Base-by-base conservation (phyloP, 2,113 vertebrate genomes). In the Callopanchax toddi region DNA sequence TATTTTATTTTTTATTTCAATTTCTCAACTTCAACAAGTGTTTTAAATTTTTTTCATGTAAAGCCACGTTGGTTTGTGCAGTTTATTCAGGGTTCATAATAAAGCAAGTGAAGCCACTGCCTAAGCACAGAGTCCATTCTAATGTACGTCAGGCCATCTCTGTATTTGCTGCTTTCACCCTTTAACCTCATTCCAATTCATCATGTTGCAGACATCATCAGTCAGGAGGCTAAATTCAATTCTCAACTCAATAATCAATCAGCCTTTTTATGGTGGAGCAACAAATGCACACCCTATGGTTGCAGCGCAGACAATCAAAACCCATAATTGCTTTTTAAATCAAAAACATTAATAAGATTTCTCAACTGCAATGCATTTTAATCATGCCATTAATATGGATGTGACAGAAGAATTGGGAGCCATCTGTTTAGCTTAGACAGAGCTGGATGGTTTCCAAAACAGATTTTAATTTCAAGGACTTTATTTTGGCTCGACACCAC, bases 311-410 rank as follows among this genome's bases (percentile, higher is more conserved):
- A 89, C 89, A 89, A 91, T 91, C 84, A 89, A 87, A 88, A 84
- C 58, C 80, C 81, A 87, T 91, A 91, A 92, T 92, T 88, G 89
- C 87, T 91, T 91, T 89, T 91, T 87, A 89, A 89, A 91, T 91
- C 86, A 86, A 88, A 39, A 81, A 76, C 68, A 78, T 87, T 91
- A 91, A 92, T 87, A 83, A 89, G 84, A 90, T 89, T 84, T 87
- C 86, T 85, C 12, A 49, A 89, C 89, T 87, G 86, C 84, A 86
- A 83, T 86, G 88, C 72, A 86, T 91, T 87, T 87, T 91, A 89
- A 91, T 89, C 86, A 87, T 34, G 81, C 76, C 82, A 92, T 91
- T 89, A 92, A 90, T 91, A 91, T 90, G 90, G 84, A 91, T 84
- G 80, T 78, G 80, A 82, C 75, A 82, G 58, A 82, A 85, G 85